Evolutionary conservation across 1,140 invertebrate species (phyloP), one percentile per base, ranked within the genome.

Genomic region (Rhopalosiphum padi): DNA sequence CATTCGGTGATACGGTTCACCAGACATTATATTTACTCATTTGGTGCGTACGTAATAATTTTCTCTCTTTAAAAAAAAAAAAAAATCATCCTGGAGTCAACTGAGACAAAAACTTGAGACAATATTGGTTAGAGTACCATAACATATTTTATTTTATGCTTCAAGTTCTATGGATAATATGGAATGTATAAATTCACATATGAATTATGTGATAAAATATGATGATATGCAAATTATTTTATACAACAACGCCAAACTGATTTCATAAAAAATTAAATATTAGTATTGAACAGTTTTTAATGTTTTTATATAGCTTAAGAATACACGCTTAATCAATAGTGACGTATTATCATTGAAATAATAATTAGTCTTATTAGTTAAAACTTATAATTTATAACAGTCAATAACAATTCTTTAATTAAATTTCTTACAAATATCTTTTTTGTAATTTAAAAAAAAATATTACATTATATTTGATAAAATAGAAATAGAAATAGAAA

Each of bases 1-100:
- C 23, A 35, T 51, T 92, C 77, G 60, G 68, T 92, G 60, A 92
- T 92, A 92, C 43, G 91, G 90, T 91, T 91, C 60, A 85, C 46
- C 35, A 53, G n/a, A 41, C 22, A 92, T 43, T 35, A 48, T 37
- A 48, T 30, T 15, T 86, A 85, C 53, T 25, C 68, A 35, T 30
- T 43, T 43, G 41, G 37, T 77, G 48, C 60, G 37, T 82, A 90
- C 25, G 11, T 68, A 90, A 43, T 90, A 60, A 37, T 68, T 90
- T 43, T 30, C 15, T 55, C 55, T 21, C 25, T 90, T 88, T n/a
- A 53, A 53, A 53, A 53, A 53, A 53, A 53, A 53, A 53, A 53
- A 53, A 53, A 60, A 30, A 68, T 55, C 48, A 37, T 30, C 88
- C 25, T 30, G n/a, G 41, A 48, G 48, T 53, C 87, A 35, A 88